phyloP scores from a whole-genome alignment of 2,888 invertebrate genomes.

The Isoperla grammatica region DNA sequence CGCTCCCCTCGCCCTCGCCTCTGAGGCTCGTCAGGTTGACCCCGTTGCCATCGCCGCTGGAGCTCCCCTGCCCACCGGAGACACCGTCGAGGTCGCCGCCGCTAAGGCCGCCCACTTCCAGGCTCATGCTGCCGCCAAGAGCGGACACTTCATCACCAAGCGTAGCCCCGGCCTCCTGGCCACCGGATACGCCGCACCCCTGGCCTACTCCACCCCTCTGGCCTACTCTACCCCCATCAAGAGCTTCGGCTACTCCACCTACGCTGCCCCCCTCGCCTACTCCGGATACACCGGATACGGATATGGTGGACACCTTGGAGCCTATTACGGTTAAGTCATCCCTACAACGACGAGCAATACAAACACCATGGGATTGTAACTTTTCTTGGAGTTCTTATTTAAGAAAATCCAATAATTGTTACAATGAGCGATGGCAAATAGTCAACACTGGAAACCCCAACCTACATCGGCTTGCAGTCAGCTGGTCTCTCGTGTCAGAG shows the following conservation, averaged over 20 bases:
- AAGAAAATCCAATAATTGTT: too few species aligned
- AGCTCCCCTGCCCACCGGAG: too few species aligned
- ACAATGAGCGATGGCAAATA: too few species aligned
- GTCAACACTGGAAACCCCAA: slow-evolving; percentile 13
- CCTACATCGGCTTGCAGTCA: slow-evolving; percentile 1
- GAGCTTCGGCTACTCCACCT: not conserved
- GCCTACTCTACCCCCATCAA: not conserved
- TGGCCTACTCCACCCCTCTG: not conserved
- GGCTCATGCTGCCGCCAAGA: too few species aligned
- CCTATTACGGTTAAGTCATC: too few species aligned
- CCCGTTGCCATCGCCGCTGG: not conserved
- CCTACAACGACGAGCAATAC: not conserved
- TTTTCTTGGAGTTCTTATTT: too few species aligned
- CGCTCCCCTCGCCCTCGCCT: not conserved
- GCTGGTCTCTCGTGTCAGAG: slow-evolving; percentile 11
- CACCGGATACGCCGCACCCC: too few species aligned
- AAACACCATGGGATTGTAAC: not conserved
- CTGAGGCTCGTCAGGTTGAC: not conserved
- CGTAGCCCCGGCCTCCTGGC: too few species aligned
- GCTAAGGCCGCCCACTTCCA: too few species aligned
- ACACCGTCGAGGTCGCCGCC: too few species aligned
- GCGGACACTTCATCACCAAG: too few species aligned
- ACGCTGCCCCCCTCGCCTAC: not conserved
- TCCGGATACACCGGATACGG: not conserved
- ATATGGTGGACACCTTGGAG: too few species aligned